Conservation (phyloP, 2,113 vertebrate species). For the Oxyura jamaicensis region DNA sequence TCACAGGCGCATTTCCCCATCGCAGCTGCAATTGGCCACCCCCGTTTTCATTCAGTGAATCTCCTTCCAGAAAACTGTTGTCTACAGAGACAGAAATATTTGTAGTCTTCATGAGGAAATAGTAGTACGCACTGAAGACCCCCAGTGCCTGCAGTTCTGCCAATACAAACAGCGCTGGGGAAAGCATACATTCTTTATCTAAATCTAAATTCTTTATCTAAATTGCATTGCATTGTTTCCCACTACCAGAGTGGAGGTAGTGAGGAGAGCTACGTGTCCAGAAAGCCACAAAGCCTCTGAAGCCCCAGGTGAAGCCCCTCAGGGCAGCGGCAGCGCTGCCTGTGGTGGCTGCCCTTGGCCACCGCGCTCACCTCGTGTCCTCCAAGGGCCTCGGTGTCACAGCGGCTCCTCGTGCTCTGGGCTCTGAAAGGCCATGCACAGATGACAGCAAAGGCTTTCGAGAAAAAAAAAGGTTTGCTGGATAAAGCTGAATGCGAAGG, state of each 20-base stretch:
- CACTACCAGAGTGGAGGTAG: not conserved
- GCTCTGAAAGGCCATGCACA: not conserved
- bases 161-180: not conserved
- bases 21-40: not conserved
- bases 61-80: not conserved
- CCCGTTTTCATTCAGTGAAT: not conserved
- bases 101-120: constrained; percentile 15
- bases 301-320: not conserved
- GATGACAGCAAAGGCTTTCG: accelerated
- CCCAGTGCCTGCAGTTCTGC: not conserved
- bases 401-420: accelerated
- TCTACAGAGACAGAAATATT: constrained; percentile 13
- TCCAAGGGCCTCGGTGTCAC: not conserved
- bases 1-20: not conserved
- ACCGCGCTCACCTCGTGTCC: accelerated
- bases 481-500: not conserved
- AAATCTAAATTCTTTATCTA: not conserved
- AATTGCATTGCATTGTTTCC: accelerated
- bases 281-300: not conserved
- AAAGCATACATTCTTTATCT: not conserved
- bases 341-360: not conserved
- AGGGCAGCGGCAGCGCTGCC: not conserved
- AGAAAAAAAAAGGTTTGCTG: not conserved
- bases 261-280: not conserved
- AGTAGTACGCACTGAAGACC: not conserved